A percentile compares a stretch with the other conserved stretches of the same genome.
These are phyloP conservation scores for Adela reaumurella DNA, from an alignment of 2,888 invertebrate species.

Conservation along the genomic window DNA sequence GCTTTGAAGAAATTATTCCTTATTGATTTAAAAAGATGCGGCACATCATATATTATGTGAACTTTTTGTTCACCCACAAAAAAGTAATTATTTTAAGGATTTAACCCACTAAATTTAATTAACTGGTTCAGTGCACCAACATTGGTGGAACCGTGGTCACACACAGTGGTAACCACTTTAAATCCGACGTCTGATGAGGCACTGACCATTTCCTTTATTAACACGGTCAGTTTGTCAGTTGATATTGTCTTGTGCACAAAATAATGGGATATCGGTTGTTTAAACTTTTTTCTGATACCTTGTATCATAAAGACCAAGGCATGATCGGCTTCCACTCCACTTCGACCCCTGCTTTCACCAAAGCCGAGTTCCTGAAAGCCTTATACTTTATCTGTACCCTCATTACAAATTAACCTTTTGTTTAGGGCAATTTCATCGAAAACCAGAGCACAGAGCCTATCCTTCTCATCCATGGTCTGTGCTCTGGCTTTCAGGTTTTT, in stretches of 20 bases:
- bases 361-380: slow-evolving; percentile 11
- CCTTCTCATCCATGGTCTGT: slow-evolving; percentile 4
- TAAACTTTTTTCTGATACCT: slow-evolving; percentile 11
- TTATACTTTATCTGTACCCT: slow-evolving; percentile 8
- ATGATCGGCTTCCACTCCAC: slow-evolving; percentile 10
- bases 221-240: slow-evolving; percentile 5
- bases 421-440: slow-evolving; percentile 14
- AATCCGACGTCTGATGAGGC: slow-evolving; percentile 4
- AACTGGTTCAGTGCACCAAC: slow-evolving; percentile 6
- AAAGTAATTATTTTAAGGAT: slow-evolving; percentile 5
- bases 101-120: slow-evolving; percentile 1
- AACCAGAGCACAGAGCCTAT: slow-evolving; percentile 7
- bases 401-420: slow-evolving; percentile 6
- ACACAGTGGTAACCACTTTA: slow-evolving; percentile 8
- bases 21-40: slow-evolving; percentile 8
- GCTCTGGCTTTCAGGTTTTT: slow-evolving; percentile 4
- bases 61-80: slow-evolving; percentile 4
- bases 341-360: background rate
- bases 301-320: slow-evolving; percentile 13
- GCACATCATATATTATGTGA: slow-evolving; percentile 7
- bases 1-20: slow-evolving; percentile 6
- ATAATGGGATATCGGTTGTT: slow-evolving; percentile 14
- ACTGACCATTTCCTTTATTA: slow-evolving; percentile 8
- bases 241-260: slow-evolving; percentile 12
- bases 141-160: slow-evolving; percentile 12